Evolutionary conservation across 2,113 vertebrate genomes (phyloP), one percentile per base, ranked within the genome.

Genomic region (Cebidichthys violaceus): DNA sequence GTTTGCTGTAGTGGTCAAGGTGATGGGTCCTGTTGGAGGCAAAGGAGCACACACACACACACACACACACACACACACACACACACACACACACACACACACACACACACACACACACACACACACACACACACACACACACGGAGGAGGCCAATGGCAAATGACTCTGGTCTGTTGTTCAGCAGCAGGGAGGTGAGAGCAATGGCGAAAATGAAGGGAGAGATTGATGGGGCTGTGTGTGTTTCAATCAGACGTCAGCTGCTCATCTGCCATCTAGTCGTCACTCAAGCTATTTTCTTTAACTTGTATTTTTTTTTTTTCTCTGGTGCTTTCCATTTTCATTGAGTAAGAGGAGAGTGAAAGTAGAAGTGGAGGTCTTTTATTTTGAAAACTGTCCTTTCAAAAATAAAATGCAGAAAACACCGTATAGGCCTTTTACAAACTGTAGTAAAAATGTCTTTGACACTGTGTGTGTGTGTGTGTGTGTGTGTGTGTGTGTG

Each of bases 131-230:
- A 73, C 71, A 70, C 13, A 55, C 54, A 72, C 81, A 71, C 70
- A 57, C n/a, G 50, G 45, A 75, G 67, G 65, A n/a, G 65, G 79
- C 84, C 74, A 71, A 45, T 87, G 81, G 89, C 89, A 93, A 91
- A 92, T 90, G 91, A 92, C 84, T 87, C 74, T 24, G 85, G 86
- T 91, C 77, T 89, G 88, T 86, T 83, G 75, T 89, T 76, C 90
- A 86, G 91, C 90, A 86, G 91, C 91, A 65, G 92, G 90, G 92
- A 87, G 85, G 70, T 85, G 62, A 86, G 86, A 81, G 82, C 31
- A 67, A 83, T 85, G 83, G 83, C 3, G 37, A 65, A 89, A 81
- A 84, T 52, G 80, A 86, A 72, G 60, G 68, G 70, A 72, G 70
- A 86, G 93, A 92, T 88, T 89, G 83, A 92, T 93, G 84, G 84